Evolutionary conservation across 2,113 vertebrate genomes (phyloP).

Genomic region (Cairina moschata): DNA sequence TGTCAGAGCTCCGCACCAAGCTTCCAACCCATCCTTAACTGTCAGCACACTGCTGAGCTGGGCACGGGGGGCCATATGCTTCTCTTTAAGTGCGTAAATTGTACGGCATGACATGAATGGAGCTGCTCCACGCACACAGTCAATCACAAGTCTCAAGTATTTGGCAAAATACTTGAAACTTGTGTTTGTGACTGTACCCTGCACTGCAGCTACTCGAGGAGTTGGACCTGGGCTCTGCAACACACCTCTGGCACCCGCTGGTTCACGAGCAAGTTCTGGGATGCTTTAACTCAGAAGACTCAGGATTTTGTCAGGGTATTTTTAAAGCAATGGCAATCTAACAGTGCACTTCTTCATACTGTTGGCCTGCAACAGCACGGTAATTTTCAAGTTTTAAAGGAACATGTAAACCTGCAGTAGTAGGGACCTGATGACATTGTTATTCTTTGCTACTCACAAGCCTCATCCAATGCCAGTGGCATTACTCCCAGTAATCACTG

Average conservation of each 20-base stretch:
- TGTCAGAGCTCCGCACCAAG: neutral
- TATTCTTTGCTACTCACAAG: neutral
- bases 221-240: neutral
- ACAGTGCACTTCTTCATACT: neutral
- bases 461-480: neutral
- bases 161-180: neutral
- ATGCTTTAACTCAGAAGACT: neutral
- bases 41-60: neutral
- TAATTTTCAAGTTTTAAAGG: neutral
- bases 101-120: neutral
- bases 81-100: neutral
- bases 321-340: rapidly evolving
- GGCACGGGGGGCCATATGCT: neutral
- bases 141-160: neutral
- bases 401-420: neutral
- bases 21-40: neutral
- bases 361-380: neutral
- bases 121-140: neutral
- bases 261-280: neutral
- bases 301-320: neutral
- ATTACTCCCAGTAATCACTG: neutral
- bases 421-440: neutral
- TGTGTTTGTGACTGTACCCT: neutral
- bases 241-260: rapidly evolving
- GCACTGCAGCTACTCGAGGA: rapidly evolving